These are phyloP conservation scores for Nannoperca australis DNA, from an alignment of 2,797 vertebrate species.

Conservation along the genomic window DNA sequence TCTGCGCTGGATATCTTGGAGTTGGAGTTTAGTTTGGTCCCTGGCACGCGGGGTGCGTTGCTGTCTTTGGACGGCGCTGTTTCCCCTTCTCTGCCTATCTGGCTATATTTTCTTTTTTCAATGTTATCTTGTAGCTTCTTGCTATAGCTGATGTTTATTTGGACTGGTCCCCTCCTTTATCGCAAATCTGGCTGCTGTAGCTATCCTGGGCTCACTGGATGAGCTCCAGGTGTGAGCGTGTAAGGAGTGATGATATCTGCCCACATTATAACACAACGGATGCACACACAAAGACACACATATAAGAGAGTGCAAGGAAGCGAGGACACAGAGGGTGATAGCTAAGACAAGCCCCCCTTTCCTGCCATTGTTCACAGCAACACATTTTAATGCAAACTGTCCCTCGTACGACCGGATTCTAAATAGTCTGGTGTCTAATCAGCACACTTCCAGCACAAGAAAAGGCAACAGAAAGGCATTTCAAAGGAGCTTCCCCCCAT, in stretches of 20 bases:
- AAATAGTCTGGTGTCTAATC: neutral
- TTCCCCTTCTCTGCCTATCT: slow-evolving; percentile 58
- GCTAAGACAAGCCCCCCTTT: slow-evolving; percentile 48
- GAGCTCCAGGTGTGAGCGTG: slow-evolving; percentile 63
- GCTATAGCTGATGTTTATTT: slow-evolving; percentile 68
- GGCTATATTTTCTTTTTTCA: slow-evolving; percentile 28
- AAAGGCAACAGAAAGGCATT: neutral
- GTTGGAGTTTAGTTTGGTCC: slow-evolving; percentile 45
- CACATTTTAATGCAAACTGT: slow-evolving; percentile 39
- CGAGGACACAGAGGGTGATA: slow-evolving; percentile 32
- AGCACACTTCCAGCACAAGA: neutral
- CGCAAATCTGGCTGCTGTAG: slow-evolving; percentile 43
- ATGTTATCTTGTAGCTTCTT: slow-evolving; percentile 63
- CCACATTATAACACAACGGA: slow-evolving; percentile 34
- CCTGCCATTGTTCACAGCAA: slow-evolving; percentile 68
- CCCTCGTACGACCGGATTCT: neutral
- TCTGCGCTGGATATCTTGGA: slow-evolving; percentile 41
- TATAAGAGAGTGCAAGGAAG: slow-evolving; percentile 25
- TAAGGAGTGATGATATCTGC: slow-evolving; percentile 52
- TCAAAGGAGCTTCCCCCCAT: neutral
- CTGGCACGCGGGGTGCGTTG: slow-evolving; percentile 39
- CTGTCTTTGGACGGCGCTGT: slow-evolving; percentile 71
- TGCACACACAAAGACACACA: slow-evolving; percentile 30
- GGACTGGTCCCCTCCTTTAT: slow-evolving; percentile 45
- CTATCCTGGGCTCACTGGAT: slow-evolving; percentile 48